A percentile compares a stretch with the other conserved stretches of the same genome.
Evolutionary conservation across 1,140 invertebrate species (phyloP).

Genomic region (Epicauta chinensis): DNA sequence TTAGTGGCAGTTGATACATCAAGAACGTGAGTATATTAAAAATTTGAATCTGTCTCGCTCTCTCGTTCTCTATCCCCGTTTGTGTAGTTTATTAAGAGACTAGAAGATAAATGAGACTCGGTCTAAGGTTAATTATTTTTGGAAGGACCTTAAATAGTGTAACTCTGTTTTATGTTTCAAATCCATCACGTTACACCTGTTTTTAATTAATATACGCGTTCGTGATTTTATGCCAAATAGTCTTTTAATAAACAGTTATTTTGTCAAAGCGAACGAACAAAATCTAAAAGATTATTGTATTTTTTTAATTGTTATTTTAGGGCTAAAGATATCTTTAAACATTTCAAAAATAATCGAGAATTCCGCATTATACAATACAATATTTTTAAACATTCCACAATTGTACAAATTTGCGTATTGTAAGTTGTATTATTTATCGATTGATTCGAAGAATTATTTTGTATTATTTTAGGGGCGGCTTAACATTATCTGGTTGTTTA

Average conservation of each 20-base stretch:
- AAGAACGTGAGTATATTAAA: slow-evolving; percentile 38
- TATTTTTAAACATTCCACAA: slow-evolving; percentile 44
- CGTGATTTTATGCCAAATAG: slow-evolving; percentile 11
- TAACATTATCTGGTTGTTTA: slow-evolving; percentile 21
- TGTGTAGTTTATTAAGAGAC: too few species aligned
- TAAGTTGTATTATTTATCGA: slow-evolving; percentile 32
- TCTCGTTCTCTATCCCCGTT: too few species aligned
- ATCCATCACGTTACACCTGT: slow-evolving; percentile 6
- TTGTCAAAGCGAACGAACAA: too few species aligned
- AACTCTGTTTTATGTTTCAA: too few species aligned
- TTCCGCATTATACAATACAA: slow-evolving; percentile 46
- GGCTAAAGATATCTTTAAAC: slow-evolving; percentile 45
- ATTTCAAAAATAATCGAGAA: slow-evolving; percentile 44
- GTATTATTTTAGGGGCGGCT: slow-evolving; percentile 26
- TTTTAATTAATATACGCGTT: slow-evolving; percentile 18
- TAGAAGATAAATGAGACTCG: too few species aligned
- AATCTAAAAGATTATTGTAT: too few species aligned
- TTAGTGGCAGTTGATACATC: slow-evolving; percentile 45
- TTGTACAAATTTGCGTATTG: slow-evolving; percentile 42
- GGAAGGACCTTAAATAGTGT: too few species aligned
- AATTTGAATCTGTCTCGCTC: too few species aligned
- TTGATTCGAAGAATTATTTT: slow-evolving; percentile 6
- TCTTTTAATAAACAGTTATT: slow-evolving; percentile 11
- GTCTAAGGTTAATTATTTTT: too few species aligned
- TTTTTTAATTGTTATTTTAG: slow-evolving; percentile 42